Conservation (phyloP, 1,140 invertebrate species). For the Drosophila kohkoa region DNA sequence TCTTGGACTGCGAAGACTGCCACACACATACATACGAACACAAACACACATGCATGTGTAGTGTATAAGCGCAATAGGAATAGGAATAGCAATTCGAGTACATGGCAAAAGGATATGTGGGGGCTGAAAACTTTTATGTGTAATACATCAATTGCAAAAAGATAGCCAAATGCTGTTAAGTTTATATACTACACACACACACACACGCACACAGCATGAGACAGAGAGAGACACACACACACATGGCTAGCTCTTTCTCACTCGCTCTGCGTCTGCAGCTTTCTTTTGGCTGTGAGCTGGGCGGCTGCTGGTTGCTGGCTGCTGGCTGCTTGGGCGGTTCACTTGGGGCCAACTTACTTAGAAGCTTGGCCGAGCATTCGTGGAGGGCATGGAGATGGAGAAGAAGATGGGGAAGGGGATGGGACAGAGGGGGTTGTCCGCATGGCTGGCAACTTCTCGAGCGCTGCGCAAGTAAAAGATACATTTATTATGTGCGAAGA, state of each 20-base stretch:
- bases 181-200: slow-evolving; percentile 72
- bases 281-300: slow-evolving; percentile 21
- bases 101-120: slow-evolving; percentile 43
- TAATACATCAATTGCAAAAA: slow-evolving; percentile 85
- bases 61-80: slow-evolving; percentile 32
- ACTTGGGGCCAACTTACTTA: slow-evolving; percentile 73
- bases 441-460: slow-evolving; percentile 58
- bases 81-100: slow-evolving; percentile 55
- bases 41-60: slow-evolving; percentile 19
- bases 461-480: slow-evolving; percentile 80
- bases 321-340: slow-evolving; percentile 42
- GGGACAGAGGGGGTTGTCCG: not conserved
- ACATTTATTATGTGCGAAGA: slow-evolving; percentile 84
- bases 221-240: not conserved
- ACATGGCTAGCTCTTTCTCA: not conserved
- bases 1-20: slow-evolving; percentile 66
- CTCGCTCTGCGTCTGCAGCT: slow-evolving; percentile 3
- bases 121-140: slow-evolving; percentile 81
- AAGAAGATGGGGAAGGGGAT: too few relatives aligned
- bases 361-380: slow-evolving; percentile 6
- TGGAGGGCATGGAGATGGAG: not conserved
- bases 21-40: slow-evolving; percentile 42
- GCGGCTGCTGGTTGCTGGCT: slow-evolving; percentile 14
- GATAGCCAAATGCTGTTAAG: slow-evolving; percentile 84
- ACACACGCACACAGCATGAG: not conserved